Conservation (phyloP, 2,797 vertebrate genomes). For the Anolis apletophallus region DNA sequence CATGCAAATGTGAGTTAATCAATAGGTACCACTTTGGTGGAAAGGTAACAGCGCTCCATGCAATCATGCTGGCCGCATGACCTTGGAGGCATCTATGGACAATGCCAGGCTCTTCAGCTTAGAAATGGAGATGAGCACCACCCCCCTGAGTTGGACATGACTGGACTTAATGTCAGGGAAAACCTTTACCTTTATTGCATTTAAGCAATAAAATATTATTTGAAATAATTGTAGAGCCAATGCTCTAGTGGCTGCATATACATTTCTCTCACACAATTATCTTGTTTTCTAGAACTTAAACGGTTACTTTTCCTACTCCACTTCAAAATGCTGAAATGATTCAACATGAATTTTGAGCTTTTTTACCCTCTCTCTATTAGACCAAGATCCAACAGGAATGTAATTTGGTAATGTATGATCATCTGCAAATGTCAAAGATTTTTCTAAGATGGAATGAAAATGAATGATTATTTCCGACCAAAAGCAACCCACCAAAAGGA, state of each 20-base stretch:
- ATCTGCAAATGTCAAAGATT: neutral
- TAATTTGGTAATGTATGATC: neutral
- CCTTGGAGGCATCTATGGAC: no score
- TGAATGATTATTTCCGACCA: neutral
- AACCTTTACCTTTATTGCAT: no score
- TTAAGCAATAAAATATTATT: neutral
- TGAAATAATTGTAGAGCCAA: neutral
- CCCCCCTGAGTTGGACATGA: no score
- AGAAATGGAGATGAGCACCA: no score
- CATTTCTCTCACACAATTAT: slow-evolving; percentile 1
- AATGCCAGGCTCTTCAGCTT: no score
- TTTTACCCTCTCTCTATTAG: neutral
- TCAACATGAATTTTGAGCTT: slow-evolving; percentile 56
- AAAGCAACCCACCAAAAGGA: neutral
- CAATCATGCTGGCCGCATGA: no score
- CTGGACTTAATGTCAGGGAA: no score
- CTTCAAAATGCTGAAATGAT: slow-evolving; percentile 49
- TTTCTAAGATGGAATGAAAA: neutral
- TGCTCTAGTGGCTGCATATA: neutral
- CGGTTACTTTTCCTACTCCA: slow-evolving; percentile 38
- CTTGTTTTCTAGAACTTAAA: slow-evolving; percentile 32
- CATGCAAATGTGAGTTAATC: no score
- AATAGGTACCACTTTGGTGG: no score
- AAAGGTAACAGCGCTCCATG: no score
- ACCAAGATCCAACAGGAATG: neutral